These are phyloP conservation scores for Macropodus opercularis DNA, from an alignment of 2,797 vertebrate genomes.

Conservation along the genomic window DNA sequence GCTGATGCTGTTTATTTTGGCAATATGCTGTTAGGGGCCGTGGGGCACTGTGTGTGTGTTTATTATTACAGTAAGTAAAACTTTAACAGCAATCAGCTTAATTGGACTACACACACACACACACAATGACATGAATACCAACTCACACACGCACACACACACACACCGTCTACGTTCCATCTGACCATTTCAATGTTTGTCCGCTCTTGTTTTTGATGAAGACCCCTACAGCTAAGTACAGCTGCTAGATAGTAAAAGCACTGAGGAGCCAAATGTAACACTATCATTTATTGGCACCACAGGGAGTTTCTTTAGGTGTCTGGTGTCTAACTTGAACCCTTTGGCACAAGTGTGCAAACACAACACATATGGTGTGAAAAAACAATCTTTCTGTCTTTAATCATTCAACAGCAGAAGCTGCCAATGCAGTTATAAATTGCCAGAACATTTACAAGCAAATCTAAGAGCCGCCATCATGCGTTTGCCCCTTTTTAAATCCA, in stretches of 20 bases:
- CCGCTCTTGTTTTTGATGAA: slow-evolving; percentile 36
- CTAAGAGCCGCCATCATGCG: neutral
- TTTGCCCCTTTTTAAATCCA: too few relatives aligned
- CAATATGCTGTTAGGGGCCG: slow-evolving; percentile 58
- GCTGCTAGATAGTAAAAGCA: slow-evolving; percentile 60
- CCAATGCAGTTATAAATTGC: neutral
- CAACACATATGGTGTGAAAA: slow-evolving; percentile 28
- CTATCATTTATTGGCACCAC: slow-evolving; percentile 50
- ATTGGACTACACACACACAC: slow-evolving; percentile 10
- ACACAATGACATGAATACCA: neutral
- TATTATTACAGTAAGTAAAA: slow-evolving; percentile 28
- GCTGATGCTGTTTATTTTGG: slow-evolving; percentile 74
- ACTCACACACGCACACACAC: slow-evolving; percentile 4
- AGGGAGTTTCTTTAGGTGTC: slow-evolving; percentile 45
- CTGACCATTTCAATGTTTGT: slow-evolving; percentile 55
- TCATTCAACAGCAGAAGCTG: neutral
- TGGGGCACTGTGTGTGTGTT: slow-evolving; percentile 34
- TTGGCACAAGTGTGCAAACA: slow-evolving; percentile 27
- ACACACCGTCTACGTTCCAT: slow-evolving; percentile 40
- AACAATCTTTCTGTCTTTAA: neutral
- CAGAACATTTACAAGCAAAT: neutral
- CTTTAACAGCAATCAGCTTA: slow-evolving; percentile 36
- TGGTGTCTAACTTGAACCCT: slow-evolving; percentile 33
- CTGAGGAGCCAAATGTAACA: slow-evolving; percentile 49
- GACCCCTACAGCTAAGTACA: slow-evolving; percentile 55